Evolutionary conservation across 2,113 vertebrate species (phyloP).

Genomic region (Tylochromis polylepis): DNA sequence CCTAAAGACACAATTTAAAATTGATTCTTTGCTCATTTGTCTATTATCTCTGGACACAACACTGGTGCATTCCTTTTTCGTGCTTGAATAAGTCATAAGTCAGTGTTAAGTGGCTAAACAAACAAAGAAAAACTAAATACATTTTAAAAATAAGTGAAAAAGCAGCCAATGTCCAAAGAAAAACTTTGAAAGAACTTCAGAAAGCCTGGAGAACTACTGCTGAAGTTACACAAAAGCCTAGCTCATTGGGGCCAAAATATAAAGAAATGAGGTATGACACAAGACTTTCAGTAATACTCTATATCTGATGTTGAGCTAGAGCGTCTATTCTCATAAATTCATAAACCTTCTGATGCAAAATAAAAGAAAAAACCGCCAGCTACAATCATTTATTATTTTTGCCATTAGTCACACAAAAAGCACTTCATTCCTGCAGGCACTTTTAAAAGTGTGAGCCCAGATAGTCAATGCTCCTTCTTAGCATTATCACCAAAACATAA

Average conservation of each 20-base stretch:
- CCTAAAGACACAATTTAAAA: not conserved
- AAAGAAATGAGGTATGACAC: not conserved
- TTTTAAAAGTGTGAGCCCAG: not conserved
- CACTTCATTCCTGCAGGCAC: not conserved
- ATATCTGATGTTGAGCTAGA: not conserved
- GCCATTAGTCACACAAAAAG: not conserved
- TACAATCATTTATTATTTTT: not conserved
- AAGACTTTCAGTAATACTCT: not conserved
- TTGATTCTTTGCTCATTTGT: not conserved
- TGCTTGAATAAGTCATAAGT: not conserved
- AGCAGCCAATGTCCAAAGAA: not conserved
- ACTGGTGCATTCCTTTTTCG: fast-evolving
- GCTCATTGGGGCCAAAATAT: not conserved
- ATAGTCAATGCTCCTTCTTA: not conserved
- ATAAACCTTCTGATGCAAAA: not conserved
- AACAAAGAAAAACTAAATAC: not conserved
- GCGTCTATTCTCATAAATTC: not conserved
- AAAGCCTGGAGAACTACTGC: not conserved
- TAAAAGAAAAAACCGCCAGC: not conserved
- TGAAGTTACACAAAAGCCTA: not conserved
- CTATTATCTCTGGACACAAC: not conserved
- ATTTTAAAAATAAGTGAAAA: not conserved
- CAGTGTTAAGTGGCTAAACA: not conserved
- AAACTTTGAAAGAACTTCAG: not conserved
- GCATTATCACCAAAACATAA: not conserved